Base-by-base conservation (phyloP, 2,797 vertebrate genomes). In the Myotis findleyi region DNA sequence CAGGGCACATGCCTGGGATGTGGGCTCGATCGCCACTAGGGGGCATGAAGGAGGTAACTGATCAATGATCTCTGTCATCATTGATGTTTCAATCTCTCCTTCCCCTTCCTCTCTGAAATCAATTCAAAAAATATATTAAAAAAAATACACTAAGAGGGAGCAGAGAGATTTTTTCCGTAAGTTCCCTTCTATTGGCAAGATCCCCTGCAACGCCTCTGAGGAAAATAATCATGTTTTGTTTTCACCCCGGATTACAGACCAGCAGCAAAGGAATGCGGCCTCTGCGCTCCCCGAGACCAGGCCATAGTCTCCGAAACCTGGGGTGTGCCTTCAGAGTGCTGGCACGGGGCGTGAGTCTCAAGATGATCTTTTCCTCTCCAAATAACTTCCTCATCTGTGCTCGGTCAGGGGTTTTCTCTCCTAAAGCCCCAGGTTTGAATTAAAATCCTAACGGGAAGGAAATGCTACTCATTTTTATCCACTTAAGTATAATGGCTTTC, bases 401-500 rank as follows among this genome's bases (percentile, higher is more conserved):
- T 95, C 30, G 36, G 33, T 66, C 72, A 96, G 88, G 51, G 93
- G 86, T 87, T 93, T 93, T 53, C 72, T 97, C 59, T 72, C 11
- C 71, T 97, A 89, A 96, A 98, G 69, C 36, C 69, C 93, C 62
- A 81, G 72, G 20, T 88, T 95, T 93, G 87, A 92, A 95, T 89
- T 86, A 90, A 95, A 97, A 73, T 95, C 66, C 66, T 83, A 97
- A 96, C 71, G 96, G 62, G 71, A 93, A 96, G 21, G 18, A 95
- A 97, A 87, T 13, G 13, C 73, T 95, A 38, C 73, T 88, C 86
- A 83, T 96, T 89, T 96, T 97, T 95, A 97, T 86, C 84, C 75
- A 85, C 89, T 97, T 95, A 94, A 97, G 96, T 96, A 51, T 14
- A 91, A 97, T 38, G 85, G 62, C 49, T 97, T 82, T 91, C 73